Evolutionary conservation across 2,113 vertebrate genomes (phyloP).

Genomic region (Anhinga anhinga): DNA sequence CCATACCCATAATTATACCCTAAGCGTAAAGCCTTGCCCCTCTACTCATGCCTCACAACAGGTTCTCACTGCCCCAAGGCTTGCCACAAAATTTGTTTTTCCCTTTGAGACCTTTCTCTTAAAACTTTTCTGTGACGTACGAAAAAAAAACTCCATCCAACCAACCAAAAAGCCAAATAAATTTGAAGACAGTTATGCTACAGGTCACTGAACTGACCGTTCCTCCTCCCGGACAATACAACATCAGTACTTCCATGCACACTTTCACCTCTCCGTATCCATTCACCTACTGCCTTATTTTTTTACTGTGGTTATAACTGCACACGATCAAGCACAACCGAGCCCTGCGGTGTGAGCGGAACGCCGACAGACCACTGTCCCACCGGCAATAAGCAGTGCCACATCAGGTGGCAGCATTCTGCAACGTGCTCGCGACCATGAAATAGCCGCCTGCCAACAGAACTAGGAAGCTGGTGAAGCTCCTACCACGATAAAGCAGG

Average conservation of each 20-base stretch:
- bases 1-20: not conserved
- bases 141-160: not conserved
- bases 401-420: not conserved
- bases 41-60: not conserved
- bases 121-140: not conserved
- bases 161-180: not conserved
- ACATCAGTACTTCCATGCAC: not conserved
- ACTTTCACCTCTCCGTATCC: not conserved
- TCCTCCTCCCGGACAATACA: accelerated
- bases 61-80: not conserved
- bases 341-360: accelerated
- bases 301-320: not conserved
- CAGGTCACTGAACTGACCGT: not conserved
- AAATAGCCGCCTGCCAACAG: not conserved
- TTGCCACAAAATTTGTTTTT: not conserved
- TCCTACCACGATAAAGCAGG: not conserved
- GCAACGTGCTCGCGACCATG: not conserved
- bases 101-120: not conserved
- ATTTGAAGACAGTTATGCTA: not conserved
- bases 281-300: not conserved
- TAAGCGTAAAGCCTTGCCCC: not conserved
- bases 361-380: not conserved
- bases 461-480: not conserved
- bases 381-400: not conserved
- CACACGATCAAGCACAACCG: not conserved